Conservation (phyloP, 2,113 vertebrate species). For the Oreochromis spilurus region DNA sequence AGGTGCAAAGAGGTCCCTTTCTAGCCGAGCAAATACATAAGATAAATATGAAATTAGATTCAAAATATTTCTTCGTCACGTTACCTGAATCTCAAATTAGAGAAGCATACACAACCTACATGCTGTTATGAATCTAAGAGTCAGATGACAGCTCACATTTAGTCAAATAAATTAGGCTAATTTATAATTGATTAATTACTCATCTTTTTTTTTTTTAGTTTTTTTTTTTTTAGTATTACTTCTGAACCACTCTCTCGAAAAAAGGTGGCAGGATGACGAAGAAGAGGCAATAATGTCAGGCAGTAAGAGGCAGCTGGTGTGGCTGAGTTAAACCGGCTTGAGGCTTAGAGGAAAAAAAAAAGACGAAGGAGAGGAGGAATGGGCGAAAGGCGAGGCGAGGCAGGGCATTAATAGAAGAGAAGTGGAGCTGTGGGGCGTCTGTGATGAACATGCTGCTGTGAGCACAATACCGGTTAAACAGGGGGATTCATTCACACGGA, state of each 20-base stretch:
- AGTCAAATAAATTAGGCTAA: neutral
- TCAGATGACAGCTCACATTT: neutral
- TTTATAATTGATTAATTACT: neutral
- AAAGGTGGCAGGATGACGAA: neutral
- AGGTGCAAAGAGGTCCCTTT: neutral
- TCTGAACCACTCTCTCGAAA: neutral
- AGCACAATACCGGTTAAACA: neutral
- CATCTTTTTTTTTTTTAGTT: neutral
- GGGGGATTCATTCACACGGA: neutral
- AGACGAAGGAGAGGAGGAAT: neutral
- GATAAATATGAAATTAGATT: neutral
- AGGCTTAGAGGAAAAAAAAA: neutral
- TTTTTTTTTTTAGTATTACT: neutral
- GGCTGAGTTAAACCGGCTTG: constrained; percentile 34
- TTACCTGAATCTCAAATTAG: neutral
- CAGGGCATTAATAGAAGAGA: constrained; percentile 12
- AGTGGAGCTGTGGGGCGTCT: neutral
- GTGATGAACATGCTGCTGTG: constrained; percentile 14
- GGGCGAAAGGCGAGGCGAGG: neutral
- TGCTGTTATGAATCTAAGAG: neutral
- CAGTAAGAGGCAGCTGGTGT: constrained; percentile 36
- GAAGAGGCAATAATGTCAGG: neutral
- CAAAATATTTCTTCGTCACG: neutral
- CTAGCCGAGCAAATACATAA: neutral
- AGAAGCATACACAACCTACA: neutral